Evolutionary conservation across 2,888 invertebrate genomes (phyloP), one percentile per base, ranked within the genome.

Genomic region (Panopea generosa): DNA sequence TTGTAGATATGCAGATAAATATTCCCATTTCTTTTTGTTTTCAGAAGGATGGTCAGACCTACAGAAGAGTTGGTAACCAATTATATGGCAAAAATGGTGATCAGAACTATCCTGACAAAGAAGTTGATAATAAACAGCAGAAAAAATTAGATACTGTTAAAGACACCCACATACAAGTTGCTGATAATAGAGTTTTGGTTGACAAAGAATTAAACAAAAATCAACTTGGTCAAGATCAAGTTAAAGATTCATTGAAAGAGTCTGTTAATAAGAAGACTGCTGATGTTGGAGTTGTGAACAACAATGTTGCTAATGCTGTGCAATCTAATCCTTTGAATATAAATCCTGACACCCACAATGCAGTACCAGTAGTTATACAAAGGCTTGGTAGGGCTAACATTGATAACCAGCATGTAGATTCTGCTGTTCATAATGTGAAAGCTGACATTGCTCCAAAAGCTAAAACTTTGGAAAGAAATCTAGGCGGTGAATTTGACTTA

Each of bases 21-120:
- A n/a, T n/a, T n/a, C n/a, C n/a, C n/a, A n/a, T n/a, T n/a, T n/a
- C n/a, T n/a, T n/a, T 4, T 33, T 33, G 4, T 33, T 60, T 60
- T 14, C 60, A 60, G 18, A 26, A 27, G 11, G 27, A 49, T 29
- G 60, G 60, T 6, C 60, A 60, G 49, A 22, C 43, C 11, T 60
- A 60, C 27, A 60, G 47, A 43, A 45, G 60, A 27, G 60, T 60
- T 45, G 60, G 60, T 29, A 27, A 60, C 45, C 6, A 16, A 2
- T n/a, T 27, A 27, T 14, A n/a, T 2, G 27, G 26, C 6, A n/a
- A 7, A 20, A 22, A 47, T 14, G 49, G 14, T 9, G 4, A 18
- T 33, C 33, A 4, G 11, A 33, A 33, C 11, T 4, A 7, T 7
- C 33, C 33, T 11, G 11, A 33, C 33, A n/a, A n/a, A n/a, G n/a